Evolutionary conservation across 1,140 invertebrate genomes (phyloP).

Genomic region (Drosophila teissieri): DNA sequence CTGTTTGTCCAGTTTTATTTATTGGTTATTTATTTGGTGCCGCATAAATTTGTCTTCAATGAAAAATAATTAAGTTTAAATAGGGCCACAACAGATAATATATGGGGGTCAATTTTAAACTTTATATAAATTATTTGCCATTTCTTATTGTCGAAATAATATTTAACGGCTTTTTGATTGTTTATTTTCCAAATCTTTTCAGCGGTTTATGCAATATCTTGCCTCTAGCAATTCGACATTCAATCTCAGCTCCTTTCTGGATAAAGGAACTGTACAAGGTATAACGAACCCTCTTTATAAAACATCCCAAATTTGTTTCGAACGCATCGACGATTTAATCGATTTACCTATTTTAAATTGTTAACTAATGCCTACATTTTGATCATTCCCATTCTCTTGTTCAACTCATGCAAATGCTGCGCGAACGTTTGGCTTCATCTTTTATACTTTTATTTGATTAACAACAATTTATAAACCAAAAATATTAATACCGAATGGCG

Average conservation of each 20-base stretch:
- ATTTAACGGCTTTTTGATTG: too few species aligned
- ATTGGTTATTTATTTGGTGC: slow-evolving; percentile 28
- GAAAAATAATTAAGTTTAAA: slow-evolving; percentile 2
- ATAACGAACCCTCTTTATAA: slow-evolving; percentile 51
- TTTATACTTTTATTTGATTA: slow-evolving; percentile 52
- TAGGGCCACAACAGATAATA: too few species aligned
- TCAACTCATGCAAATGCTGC: slow-evolving; percentile 58
- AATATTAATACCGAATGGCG: slow-evolving; percentile 47
- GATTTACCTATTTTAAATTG: slow-evolving; percentile 13
- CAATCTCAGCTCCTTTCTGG: slow-evolving; percentile 98
- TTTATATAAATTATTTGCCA: too few species aligned
- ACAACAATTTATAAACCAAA: slow-evolving; percentile 53
- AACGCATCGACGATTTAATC: slow-evolving; percentile 19
- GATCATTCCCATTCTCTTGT: slow-evolving; percentile 47
- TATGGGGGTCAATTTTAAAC: too few species aligned
- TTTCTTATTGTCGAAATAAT: too few species aligned
- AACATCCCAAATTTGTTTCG: slow-evolving; percentile 7
- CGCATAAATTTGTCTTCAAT: slow-evolving; percentile 7
- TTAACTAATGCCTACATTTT: slow-evolving; percentile 59
- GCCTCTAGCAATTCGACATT: slow-evolving; percentile 99
- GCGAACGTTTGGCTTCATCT: slow-evolving; percentile 64
- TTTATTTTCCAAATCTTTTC: slow-evolving; percentile 85
- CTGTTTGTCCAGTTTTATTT: slow-evolving; percentile 18
- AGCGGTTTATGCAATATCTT: slow-evolving; percentile 99
- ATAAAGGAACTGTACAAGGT: slow-evolving; percentile 98